Conservation (phyloP, 1,140 invertebrate species). For the Battus philenor region DNA sequence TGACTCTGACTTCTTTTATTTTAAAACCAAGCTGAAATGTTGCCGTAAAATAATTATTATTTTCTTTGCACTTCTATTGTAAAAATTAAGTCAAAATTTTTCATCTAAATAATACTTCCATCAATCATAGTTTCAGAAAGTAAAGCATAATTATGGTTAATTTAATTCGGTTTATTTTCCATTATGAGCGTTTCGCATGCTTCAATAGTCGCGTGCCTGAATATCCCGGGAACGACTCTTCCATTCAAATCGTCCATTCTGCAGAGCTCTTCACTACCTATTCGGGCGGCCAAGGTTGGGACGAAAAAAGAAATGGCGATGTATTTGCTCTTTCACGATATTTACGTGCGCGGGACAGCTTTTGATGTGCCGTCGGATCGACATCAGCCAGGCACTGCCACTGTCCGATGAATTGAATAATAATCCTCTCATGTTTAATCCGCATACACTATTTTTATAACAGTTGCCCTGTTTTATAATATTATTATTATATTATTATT, state of each 20-base stretch:
- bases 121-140: no score
- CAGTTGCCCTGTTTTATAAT: no score
- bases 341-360: neutral
- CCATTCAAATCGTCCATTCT: neutral
- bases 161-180: slow-evolving; percentile 12
- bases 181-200: slow-evolving; percentile 10
- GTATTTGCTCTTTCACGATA: neutral
- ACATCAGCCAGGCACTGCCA: neutral
- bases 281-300: neutral
- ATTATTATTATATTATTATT: no score
- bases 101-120: no score
- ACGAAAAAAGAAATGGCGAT: slow-evolving; percentile 1
- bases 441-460: no score
- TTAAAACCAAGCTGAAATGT: no score
- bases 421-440: no score
- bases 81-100: no score
- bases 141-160: slow-evolving; percentile 10
- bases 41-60: no score
- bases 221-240: slow-evolving; percentile 9
- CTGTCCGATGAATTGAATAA: neutral
- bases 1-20: no score
- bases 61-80: no score
- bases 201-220: slow-evolving; percentile 2
- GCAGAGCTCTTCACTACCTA: slow-evolving; percentile 8
- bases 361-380: neutral